phyloP scores from a whole-genome alignment of 2,888 invertebrate genomes.

The Acholoe squamosa region DNA sequence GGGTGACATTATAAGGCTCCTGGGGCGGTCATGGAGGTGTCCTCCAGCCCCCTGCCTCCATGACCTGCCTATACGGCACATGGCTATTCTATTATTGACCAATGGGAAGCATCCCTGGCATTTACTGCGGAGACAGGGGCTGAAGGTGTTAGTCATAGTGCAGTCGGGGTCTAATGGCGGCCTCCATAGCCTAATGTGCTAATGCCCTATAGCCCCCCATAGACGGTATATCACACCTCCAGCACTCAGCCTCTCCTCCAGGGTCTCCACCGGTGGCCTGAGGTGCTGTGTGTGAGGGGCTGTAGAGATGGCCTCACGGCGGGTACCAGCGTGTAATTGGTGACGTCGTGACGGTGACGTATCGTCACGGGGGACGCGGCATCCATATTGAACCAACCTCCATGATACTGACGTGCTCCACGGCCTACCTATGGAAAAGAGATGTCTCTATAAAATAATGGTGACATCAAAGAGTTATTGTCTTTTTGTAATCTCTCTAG shows the following conservation, averaged over 20 bases:
- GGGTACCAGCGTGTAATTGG: not conserved
- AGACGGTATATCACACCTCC: not conserved
- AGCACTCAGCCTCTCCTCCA: not conserved
- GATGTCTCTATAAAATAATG: no score
- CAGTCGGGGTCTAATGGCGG: no score
- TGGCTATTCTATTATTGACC: no score
- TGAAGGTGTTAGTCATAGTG: no score
- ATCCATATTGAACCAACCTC: no score
- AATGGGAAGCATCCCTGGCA: no score
- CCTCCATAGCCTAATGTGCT: no score
- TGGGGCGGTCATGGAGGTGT: not conserved
- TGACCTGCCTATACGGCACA: not conserved
- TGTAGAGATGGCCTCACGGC: not conserved
- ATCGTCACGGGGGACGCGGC: not conserved
- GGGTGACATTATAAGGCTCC: conserved; percentile 43
- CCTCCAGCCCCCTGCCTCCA: not conserved
- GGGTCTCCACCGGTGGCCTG: conserved; percentile 1
- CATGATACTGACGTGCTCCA: no score
- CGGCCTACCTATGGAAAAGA: no score
- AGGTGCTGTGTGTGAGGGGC: not conserved
- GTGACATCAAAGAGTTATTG: no score
- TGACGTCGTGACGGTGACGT: not conserved
- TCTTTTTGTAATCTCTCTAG: no score
- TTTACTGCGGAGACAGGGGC: no score
- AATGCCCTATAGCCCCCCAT: not conserved